Evolutionary conservation across 92 coral and sea anemone species (phyloP).

Genomic region (Palythoa caribaeorum): DNA sequence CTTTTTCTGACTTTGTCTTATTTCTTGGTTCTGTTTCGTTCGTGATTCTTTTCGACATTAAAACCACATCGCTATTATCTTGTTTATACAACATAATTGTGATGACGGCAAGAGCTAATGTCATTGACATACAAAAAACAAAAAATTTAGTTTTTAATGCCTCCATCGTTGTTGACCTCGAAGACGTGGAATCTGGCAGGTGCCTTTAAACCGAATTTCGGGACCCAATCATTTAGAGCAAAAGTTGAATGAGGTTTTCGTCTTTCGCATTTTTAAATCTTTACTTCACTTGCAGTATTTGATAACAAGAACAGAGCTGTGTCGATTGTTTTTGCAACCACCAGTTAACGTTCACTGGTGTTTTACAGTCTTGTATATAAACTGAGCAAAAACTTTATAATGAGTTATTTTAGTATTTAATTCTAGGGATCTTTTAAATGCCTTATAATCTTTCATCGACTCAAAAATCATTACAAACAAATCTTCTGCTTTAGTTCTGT

Average conservation of each 20-base stretch:
- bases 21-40: constrained; percentile 37
- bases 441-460: too few relatives aligned
- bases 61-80: not conserved
- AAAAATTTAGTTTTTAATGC: not conserved
- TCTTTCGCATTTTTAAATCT: constrained; percentile 2
- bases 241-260: not conserved
- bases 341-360: constrained; percentile 23
- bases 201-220: not conserved
- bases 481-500: too few relatives aligned
- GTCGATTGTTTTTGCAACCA: constrained; percentile 13
- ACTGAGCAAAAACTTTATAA: not conserved
- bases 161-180: not conserved
- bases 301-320: not conserved
- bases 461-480: too few relatives aligned
- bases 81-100: constrained; percentile 28
- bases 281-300: constrained; percentile 14
- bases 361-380: not conserved
- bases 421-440: too few relatives aligned
- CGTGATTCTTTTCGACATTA: constrained; percentile 38
- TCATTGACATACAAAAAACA: constrained; percentile 28
- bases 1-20: not conserved
- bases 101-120: constrained; percentile 29
- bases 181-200: not conserved
- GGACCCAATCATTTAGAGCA: not conserved
- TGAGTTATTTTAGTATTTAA: too few relatives aligned